Evolutionary conservation across 2,113 vertebrate species (phyloP).

Genomic region (Nothoprocta pentlandii): DNA sequence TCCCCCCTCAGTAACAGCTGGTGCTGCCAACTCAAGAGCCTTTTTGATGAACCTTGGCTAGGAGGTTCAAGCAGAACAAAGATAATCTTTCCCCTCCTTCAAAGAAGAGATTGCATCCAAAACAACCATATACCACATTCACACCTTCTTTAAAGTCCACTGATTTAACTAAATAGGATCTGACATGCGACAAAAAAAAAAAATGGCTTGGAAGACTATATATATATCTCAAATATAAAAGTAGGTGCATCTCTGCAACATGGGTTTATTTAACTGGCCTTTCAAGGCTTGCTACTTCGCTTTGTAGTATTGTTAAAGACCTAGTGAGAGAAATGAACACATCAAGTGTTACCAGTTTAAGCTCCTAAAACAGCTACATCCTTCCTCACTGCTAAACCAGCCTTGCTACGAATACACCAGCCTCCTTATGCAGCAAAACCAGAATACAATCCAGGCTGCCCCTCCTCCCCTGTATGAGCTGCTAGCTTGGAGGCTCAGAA

Average conservation of each 20-base stretch:
- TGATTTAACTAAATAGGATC: not conserved
- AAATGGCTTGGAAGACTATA: not conserved
- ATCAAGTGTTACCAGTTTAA: not conserved
- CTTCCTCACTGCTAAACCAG: not conserved
- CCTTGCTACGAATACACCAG: not conserved
- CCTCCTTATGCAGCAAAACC: not conserved
- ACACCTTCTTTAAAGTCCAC: not conserved
- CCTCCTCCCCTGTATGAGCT: accelerated
- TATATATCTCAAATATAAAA: not conserved
- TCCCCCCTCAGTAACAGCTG: not conserved
- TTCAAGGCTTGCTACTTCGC: not conserved
- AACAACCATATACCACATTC: not conserved
- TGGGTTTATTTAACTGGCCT: not conserved
- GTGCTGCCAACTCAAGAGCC: not conserved
- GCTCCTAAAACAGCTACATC: not conserved
- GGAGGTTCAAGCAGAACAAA: not conserved
- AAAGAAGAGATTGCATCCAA: not conserved
- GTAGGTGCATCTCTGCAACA: not conserved
- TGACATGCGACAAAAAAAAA: not conserved
- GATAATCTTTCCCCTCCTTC: not conserved
- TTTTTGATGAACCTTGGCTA: not conserved
- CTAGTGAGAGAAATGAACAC: not conserved
- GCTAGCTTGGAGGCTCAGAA: not conserved
- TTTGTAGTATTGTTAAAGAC: not conserved
- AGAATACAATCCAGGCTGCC: accelerated